Conservation (phyloP, 2,797 vertebrate species). For the Megaceryle alcyon region DNA sequence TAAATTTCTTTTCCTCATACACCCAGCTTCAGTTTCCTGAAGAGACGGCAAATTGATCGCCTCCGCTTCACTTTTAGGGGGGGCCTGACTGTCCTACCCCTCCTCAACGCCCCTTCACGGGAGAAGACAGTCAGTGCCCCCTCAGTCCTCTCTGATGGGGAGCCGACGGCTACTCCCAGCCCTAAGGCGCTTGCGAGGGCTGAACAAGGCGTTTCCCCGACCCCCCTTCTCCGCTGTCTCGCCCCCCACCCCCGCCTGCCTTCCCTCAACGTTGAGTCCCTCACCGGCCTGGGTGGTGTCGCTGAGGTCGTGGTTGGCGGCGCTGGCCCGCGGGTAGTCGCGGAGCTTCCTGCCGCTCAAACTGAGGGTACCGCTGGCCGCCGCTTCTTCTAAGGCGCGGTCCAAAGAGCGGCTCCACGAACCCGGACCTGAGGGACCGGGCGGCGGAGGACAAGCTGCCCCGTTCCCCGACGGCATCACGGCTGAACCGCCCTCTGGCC, state of each 20-base stretch:
- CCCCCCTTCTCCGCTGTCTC: neutral
- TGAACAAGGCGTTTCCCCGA: neutral
- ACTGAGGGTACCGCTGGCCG: conserved; percentile 89
- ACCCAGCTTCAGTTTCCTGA: neutral
- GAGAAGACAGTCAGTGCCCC: neutral
- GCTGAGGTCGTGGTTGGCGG: conserved; percentile 92
- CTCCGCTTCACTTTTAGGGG: neutral
- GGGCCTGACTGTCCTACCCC: neutral
- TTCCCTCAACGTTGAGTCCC: neutral
- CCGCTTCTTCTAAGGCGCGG: conserved; percentile 92
- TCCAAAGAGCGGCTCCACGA: conserved; percentile 95
- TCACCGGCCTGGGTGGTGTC: conserved; percentile 95
- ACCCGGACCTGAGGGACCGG: conserved; percentile 71
- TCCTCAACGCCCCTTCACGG: neutral
- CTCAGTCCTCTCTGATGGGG: neutral
- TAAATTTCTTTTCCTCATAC: neutral
- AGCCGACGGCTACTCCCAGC: neutral
- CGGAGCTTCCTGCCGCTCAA: conserved; percentile 98
- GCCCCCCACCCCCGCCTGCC: no score
- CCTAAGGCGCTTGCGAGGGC: neutral
- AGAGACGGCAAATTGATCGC: neutral
- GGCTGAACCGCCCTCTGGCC: conserved; percentile 80
- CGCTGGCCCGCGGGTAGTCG: conserved; percentile 92
- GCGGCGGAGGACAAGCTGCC: conserved; percentile 53
- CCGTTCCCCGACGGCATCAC: conserved; percentile 71